These are phyloP conservation scores for Antennarius striatus DNA, from an alignment of 2,113 vertebrate genomes.

Conservation along the genomic window DNA sequence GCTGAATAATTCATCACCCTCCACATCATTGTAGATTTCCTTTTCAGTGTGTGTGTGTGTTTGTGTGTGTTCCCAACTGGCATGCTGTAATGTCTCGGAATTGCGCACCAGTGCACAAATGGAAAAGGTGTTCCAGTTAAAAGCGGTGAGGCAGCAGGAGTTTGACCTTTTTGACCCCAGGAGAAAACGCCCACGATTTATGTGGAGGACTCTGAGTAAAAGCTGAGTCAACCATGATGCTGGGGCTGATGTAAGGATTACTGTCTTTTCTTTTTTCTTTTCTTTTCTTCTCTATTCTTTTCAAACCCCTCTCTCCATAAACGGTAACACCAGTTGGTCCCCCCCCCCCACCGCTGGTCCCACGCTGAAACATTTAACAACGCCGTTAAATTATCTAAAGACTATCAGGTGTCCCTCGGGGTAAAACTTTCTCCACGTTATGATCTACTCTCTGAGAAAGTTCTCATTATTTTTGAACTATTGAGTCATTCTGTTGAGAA, in stretches of 20 bases:
- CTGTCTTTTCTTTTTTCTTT: neutral
- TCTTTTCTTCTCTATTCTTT: neutral
- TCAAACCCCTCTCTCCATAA: too few species aligned
- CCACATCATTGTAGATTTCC: constrained; percentile 17
- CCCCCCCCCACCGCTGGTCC: too few species aligned
- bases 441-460: too few species aligned
- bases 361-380: too few species aligned
- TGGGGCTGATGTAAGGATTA: constrained; percentile 4
- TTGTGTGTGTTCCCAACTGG: constrained; percentile 17
- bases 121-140: constrained; percentile 56
- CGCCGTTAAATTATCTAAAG: too few species aligned
- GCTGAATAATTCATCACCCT: constrained; percentile 50
- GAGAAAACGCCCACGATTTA: constrained; percentile 3
- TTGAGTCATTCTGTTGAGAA: too few species aligned
- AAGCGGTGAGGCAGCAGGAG: constrained; percentile 5
- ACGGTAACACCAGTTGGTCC: too few species aligned
- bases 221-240: neutral
- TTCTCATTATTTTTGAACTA: too few species aligned
- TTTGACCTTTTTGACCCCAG: constrained; percentile 11
- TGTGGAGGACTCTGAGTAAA: neutral
- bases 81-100: constrained; percentile 61
- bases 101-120: constrained; percentile 42
- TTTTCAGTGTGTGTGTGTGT: neutral
- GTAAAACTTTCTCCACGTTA: too few species aligned
- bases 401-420: too few species aligned